Percentiles rank a stretch among this genome's conserved stretches.
These are phyloP conservation scores for Rhabdomys pumilio DNA, from an alignment of 2,797 vertebrate genomes.

Conservation along the genomic window DNA sequence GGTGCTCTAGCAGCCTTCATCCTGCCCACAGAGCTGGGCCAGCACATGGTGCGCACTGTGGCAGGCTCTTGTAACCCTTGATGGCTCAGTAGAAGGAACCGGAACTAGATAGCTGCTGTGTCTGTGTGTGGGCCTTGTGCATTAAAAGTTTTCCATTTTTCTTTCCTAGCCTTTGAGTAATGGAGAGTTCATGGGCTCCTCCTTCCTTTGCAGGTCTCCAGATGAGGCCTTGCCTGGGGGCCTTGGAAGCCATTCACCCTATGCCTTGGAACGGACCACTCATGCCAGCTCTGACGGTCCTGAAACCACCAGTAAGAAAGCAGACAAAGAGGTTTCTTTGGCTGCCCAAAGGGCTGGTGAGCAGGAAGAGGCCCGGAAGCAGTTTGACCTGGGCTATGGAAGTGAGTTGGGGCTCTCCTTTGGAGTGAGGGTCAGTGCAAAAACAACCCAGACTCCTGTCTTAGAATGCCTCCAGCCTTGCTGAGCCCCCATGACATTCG, in stretches of 20 bases:
- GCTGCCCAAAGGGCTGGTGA: slow-evolving; percentile 90
- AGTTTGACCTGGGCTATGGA: slow-evolving; percentile 95
- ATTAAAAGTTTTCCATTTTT: fast-evolving
- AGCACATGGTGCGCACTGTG: fast-evolving
- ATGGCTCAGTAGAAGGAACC: fast-evolving
- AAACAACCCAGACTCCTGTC: background rate
- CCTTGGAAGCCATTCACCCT: slow-evolving; percentile 89
- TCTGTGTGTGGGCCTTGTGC: background rate
- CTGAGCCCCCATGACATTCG: background rate
- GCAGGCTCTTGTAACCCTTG: fast-evolving
- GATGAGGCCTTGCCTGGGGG: slow-evolving; percentile 91
- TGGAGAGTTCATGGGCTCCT: background rate
- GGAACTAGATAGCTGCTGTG: background rate
- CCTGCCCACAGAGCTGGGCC: background rate
- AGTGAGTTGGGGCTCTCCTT: slow-evolving; percentile 90
- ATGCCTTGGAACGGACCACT: slow-evolving; percentile 91
- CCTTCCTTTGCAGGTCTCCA: slow-evolving; percentile 89
- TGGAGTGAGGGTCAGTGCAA: fast-evolving
- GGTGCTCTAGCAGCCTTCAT: background rate
- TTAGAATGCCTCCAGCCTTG: background rate
- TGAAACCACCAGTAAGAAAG: slow-evolving; percentile 92
- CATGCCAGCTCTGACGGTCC: slow-evolving; percentile 85
- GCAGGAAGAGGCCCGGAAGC: slow-evolving; percentile 92
- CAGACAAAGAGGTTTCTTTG: slow-evolving; percentile 93
- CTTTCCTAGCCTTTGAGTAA: fast-evolving